Conservation (phyloP, 2,888 invertebrate species). For the Dryocosmus kuriphilus region DNA sequence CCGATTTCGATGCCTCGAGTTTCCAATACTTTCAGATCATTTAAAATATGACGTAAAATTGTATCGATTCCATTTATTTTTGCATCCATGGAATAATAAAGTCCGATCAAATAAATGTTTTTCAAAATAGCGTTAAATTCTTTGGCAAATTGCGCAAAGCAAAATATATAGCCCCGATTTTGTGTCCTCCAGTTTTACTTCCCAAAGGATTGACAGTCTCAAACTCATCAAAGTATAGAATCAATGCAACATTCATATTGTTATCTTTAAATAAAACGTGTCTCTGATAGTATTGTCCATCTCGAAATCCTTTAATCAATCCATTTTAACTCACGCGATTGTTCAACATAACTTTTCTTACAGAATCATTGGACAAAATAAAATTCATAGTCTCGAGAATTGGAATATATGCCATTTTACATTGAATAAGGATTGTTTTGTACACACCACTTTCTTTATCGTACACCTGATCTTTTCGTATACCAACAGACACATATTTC, state of each 20-base stretch:
- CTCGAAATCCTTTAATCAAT: constrained; percentile 30
- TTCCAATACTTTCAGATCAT: constrained; percentile 46
- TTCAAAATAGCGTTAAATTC: constrained; percentile 50
- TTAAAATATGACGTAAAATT: constrained; percentile 46
- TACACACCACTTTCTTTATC: too few species aligned
- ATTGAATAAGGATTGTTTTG: too few species aligned
- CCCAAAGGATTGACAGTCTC: constrained; percentile 52
- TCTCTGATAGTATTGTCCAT: constrained; percentile 46
- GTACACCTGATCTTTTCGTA: too few species aligned
- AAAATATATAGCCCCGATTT: constrained; percentile 51
- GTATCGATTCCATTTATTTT: constrained; percentile 41
- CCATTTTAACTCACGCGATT: constrained; percentile 12
- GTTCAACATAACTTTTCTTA: constrained; percentile 8
- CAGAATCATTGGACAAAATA: constrained; percentile 31
- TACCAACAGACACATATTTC: constrained; percentile 41
- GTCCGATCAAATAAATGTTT: constrained; percentile 46
- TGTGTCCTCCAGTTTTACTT: constrained; percentile 49
- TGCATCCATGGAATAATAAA: constrained; percentile 48
- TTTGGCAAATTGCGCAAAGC: constrained; percentile 49
- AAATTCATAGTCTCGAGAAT: constrained; percentile 42
- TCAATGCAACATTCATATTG: constrained; percentile 39
- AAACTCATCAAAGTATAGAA: constrained; percentile 51
- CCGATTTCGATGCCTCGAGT: constrained; percentile 42
- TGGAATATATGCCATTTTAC: constrained; percentile 42
- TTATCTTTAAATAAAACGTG: constrained; percentile 42